Percentiles rank a stretch among this genome's conserved stretches.
These are phyloP conservation scores for Melitaea cinxia DNA, from an alignment of 1,140 invertebrate genomes.

Conservation along the genomic window DNA sequence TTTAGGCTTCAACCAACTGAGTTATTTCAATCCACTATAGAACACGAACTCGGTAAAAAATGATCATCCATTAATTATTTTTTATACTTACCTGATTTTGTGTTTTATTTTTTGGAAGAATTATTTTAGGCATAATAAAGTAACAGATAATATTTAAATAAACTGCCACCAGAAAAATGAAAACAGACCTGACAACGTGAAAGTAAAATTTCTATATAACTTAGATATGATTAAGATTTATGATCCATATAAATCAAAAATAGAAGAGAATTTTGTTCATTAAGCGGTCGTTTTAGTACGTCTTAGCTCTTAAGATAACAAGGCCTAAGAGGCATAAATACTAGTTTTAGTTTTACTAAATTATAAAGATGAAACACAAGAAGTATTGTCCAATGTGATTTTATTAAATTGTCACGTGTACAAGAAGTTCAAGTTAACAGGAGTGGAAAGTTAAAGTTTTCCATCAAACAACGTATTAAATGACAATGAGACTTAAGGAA, in stretches of 20 bases:
- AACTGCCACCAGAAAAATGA: neutral
- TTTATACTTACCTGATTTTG: conserved; percentile 2
- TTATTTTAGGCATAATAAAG: neutral
- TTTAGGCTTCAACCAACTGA: conserved; percentile 18
- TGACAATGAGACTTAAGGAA: conserved; percentile 76
- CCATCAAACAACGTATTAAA: conserved; percentile 51
- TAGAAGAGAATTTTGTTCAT: neutral
- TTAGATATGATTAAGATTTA: neutral
- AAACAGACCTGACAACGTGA: neutral
- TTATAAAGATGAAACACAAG: too few species aligned
- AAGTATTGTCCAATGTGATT: too few species aligned
- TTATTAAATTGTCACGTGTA: neutral
- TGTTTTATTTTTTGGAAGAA: neutral
- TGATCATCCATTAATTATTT: neutral
- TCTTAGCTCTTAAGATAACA: neutral
- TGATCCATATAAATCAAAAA: neutral
- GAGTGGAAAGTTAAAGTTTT: conserved; percentile 72
- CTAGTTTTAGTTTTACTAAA: too few species aligned
- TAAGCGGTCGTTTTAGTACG: neutral
- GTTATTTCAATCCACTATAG: conserved; percentile 21
- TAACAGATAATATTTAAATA: neutral
- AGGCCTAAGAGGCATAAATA: too few species aligned
- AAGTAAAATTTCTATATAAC: neutral
- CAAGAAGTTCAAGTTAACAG: conserved; percentile 8
- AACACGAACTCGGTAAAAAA: conserved; percentile 16